These are phyloP conservation scores for Spongilla lacustris DNA, from an alignment of 37 sponge, comb jelly and placozoan genomes.

Conservation along the genomic window DNA sequence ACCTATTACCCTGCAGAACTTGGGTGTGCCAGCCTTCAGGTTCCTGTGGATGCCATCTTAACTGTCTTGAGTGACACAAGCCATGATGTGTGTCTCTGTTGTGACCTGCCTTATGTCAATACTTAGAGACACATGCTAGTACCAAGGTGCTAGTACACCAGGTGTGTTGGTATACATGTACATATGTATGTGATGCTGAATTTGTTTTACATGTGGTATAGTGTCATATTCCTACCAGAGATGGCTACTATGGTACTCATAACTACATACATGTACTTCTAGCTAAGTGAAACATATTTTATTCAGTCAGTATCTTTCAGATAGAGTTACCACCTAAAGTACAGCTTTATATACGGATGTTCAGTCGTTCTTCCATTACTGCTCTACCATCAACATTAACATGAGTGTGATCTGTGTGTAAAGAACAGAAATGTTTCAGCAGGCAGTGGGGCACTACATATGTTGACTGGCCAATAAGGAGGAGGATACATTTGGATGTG, in stretches of 20 bases:
- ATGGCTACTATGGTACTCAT: too few relatives aligned
- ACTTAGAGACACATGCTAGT: neutral
- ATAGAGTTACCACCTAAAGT: neutral
- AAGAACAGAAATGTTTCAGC: neutral
- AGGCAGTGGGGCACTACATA: too few relatives aligned
- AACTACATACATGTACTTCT: too few relatives aligned
- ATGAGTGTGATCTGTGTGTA: neutral
- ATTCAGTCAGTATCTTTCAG: neutral
- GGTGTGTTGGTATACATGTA: too few relatives aligned
- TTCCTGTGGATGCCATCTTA: neutral
- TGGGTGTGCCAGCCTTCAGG: neutral
- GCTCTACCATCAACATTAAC: conserved; percentile 8
- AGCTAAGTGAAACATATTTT: too few relatives aligned
- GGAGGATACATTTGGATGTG: too few relatives aligned
- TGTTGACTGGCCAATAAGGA: too few relatives aligned
- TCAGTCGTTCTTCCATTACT: conserved; percentile 13
- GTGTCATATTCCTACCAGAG: too few relatives aligned
- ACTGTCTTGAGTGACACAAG: neutral
- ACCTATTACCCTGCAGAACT: neutral
- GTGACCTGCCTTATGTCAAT: neutral
- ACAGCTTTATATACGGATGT: neutral
- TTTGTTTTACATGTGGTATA: too few relatives aligned
- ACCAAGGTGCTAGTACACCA: too few relatives aligned
- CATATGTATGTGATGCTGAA: too few relatives aligned
- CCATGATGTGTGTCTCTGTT: neutral